A percentile compares a stretch with the other conserved stretches of the same genome.
Evolutionary conservation across 2,797 vertebrate species (phyloP).

Genomic region (Heliangelus exortis): DNA sequence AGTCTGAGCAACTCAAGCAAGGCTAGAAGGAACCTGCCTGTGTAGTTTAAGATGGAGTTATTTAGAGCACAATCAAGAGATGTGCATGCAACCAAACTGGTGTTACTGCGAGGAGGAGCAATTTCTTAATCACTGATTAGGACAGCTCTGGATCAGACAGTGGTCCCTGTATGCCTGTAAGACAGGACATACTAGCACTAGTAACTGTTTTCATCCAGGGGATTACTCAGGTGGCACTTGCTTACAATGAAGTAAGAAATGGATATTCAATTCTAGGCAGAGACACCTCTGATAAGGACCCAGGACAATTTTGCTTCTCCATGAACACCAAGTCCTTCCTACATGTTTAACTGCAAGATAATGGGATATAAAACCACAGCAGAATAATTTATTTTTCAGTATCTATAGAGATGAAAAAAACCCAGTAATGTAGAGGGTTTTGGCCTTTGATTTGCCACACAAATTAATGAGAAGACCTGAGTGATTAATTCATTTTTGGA

Average conservation of each 20-base stretch:
- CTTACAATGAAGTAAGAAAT: background rate
- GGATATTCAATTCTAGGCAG: background rate
- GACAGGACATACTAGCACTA: background rate
- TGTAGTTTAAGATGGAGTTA: background rate
- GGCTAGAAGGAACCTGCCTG: background rate
- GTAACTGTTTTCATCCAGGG: background rate
- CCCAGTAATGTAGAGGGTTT: background rate
- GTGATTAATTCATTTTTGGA: background rate
- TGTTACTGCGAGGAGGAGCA: background rate
- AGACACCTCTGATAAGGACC: background rate
- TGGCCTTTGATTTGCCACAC: background rate
- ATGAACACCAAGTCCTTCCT: background rate
- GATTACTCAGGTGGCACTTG: background rate
- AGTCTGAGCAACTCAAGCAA: background rate
- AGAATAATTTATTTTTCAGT: background rate
- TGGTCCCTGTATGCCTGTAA: background rate
- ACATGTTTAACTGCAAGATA: background rate
- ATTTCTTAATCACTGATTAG: background rate
- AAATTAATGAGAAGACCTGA: background rate
- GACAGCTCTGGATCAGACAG: background rate
- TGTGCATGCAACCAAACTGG: background rate
- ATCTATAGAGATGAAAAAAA: background rate
- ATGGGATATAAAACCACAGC: background rate
- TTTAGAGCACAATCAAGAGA: background rate
- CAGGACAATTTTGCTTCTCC: background rate